A percentile compares a stretch with the other conserved stretches of the same genome.
phyloP scores from a whole-genome alignment of 37 sponge, comb jelly and placozoan species.

The Corticium candelabrum region DNA sequence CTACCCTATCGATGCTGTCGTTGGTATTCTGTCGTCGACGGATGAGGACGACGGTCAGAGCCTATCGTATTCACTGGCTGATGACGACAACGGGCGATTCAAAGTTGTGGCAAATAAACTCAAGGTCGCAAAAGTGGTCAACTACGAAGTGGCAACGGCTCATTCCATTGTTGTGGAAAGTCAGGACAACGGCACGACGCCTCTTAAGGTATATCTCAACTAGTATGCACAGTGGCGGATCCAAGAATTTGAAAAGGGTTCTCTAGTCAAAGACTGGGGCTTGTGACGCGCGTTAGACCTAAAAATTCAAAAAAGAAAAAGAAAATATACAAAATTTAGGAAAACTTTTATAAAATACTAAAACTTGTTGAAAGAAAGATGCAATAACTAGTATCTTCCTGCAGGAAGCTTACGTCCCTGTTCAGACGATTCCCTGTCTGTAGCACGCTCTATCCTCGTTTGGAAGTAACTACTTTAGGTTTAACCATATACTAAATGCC shows the following conservation, averaged over 20 bases:
- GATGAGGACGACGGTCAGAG: neutral
- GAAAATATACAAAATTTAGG: too few species aligned
- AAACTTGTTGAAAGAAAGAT: too few species aligned
- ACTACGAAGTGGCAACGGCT: neutral
- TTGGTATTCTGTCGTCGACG: neutral
- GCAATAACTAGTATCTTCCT: too few species aligned
- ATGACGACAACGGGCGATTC: constrained; percentile 3
- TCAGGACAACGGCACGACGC: neutral
- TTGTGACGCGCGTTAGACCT: too few species aligned
- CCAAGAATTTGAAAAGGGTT: neutral
- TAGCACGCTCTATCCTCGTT: too few species aligned
- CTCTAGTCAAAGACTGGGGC: too few species aligned
- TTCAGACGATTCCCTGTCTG: too few species aligned
- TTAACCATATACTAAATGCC: too few species aligned
- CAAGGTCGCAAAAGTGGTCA: neutral
- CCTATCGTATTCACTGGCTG: neutral
- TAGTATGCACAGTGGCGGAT: neutral
- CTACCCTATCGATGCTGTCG: neutral
- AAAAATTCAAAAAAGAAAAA: too few species aligned
- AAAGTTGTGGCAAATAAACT: neutral
- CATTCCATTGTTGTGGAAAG: neutral
- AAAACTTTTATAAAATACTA: too few species aligned
- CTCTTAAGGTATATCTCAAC: constrained; percentile 5
- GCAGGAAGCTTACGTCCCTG: too few species aligned
- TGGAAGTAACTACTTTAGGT: too few species aligned